Base-by-base conservation (phyloP, 1,140 invertebrate species). In the Nomia melanderi region DNA sequence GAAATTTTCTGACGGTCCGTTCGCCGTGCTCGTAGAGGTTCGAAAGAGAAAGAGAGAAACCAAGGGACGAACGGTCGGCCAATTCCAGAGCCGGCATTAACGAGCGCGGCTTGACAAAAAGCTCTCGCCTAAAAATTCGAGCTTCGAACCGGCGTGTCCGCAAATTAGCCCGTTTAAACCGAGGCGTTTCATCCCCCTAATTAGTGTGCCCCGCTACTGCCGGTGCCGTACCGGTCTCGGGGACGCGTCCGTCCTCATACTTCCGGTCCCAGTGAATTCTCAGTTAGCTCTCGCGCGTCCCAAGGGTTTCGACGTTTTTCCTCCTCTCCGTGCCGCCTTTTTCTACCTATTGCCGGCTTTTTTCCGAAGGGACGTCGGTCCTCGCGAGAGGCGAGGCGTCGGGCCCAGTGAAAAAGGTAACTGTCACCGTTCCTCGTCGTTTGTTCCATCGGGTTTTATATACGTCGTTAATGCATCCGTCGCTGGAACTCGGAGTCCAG, bases 101-200 rank as follows among this genome's bases (percentile, higher is more conserved):
- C 50, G 50, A 33, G 36, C 23, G 31, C n/a, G 20, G 39, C 14
- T n/a, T 44, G 71, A 41, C 25, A 66, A 66, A 56, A 73, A 60
- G 23, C 14, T 9, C 3, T n/a, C 12, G 44, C 41, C 41, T 8
- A 36, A 57, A 44, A 66, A 23, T 50, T 75, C 39, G 53, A n/a
- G 27, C n/a, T 25, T 66, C 39, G 62, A 27, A 31, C 23, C 1
- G 17, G 33, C 20, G 47, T 47, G 33, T 36, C 39, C 31, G 20
- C 39, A 57, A 69, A 59, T 76, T 69, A 76, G 65, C 65, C 17
- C 54, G 1, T 23, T 67, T 75, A 69, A 23, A 75, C 31, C 20
- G 64, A 12, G 36, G 17, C 39, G 53, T 75, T 47, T 59, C 50
- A 44, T 69, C 56, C 33, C 31, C 9, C 73, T 67, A 75, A 67